These are phyloP conservation scores for Synergus gifuensis DNA, from an alignment of 2,888 invertebrate species.

Conservation along the genomic window DNA sequence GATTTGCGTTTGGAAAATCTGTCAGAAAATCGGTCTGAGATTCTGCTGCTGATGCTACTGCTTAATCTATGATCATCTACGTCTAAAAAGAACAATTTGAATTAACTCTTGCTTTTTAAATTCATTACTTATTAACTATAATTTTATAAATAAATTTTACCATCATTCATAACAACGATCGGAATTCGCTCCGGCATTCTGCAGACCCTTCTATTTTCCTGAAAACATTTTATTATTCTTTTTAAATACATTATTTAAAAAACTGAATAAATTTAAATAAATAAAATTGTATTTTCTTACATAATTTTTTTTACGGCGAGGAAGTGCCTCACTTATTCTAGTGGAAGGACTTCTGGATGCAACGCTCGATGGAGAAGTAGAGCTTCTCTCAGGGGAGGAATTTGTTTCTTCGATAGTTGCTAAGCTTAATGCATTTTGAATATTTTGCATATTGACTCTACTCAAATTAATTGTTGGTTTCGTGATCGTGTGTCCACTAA, in stretches of 20 bases:
- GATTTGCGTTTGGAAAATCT: constrained; percentile 60
- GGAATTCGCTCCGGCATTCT: constrained; percentile 68
- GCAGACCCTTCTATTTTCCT: constrained; percentile 61
- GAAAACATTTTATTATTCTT: constrained; percentile 44
- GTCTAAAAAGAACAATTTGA: constrained; percentile 51
- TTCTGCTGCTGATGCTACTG: constrained; percentile 47
- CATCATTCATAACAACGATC: constrained; percentile 42
- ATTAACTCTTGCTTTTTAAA: constrained; percentile 20
- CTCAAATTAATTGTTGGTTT: constrained; percentile 75
- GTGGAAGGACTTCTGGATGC: constrained; percentile 20
- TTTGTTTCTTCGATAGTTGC: constrained; percentile 69
- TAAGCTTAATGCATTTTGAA: constrained; percentile 62
- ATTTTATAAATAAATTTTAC: not conserved
- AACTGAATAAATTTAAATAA: not conserved
- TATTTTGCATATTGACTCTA: constrained; percentile 70
- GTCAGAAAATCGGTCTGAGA: constrained; percentile 61
- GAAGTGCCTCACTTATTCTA: constrained; percentile 43
- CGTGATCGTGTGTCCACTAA: constrained; percentile 74
- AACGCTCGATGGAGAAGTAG: constrained; percentile 33
- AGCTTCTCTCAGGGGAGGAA: constrained; percentile 53
- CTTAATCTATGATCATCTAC: constrained; percentile 60
- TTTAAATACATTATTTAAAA: not conserved
- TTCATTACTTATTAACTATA: not conserved
- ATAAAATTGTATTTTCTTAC: constrained; percentile 51
- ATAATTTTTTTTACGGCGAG: constrained; percentile 53